Evolutionary conservation across 2,888 invertebrate species (phyloP), one percentile per base, ranked within the genome.

Genomic region (Spilarctia lutea): DNA sequence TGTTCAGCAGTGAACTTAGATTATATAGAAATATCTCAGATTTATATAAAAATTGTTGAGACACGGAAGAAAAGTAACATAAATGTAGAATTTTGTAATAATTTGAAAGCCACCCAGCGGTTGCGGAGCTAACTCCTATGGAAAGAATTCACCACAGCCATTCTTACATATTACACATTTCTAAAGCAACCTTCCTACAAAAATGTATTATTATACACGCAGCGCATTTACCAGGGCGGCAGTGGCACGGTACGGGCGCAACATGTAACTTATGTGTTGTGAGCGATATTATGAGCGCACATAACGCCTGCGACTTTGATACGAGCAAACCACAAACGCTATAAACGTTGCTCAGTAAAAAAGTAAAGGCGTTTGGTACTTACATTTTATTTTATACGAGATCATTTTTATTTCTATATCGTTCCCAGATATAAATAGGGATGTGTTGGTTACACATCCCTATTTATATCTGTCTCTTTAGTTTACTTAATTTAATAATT

Each of bases 321-420:
- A 65, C 60, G 65, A 72, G 72, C 72, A 72, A 75, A 72, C 67
- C 67, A 60, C 74, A 72, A 72, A 65, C 69, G 69, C 48, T 72
- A 69, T 56, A 56, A 75, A 72, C 60, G 72, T 75, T 72, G 75
- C 75, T 69, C 48, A 72, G 72, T 69, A 68, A 72, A 72, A 75
- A 72, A 72, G 13, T 56, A 65, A 68, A 68, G 68, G 68, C 68
- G 65, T 65, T 30, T 56, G 18, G 20, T 16, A 48, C 71, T 74
- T 76, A 75, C 76, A 80, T 86, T 86, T 81, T 75, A 79, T 81
- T 42, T 67, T n/a, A 68, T 30, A 30, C 24, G 24, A 13, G 24
- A 69, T 56, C 52, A 7, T 52, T n/a, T 69, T 35, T 68, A 48
- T 52, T 13, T 33, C 52, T 33, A n/a, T n/a, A 56, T 52, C 13